phyloP scores from a whole-genome alignment of 2,888 invertebrate species.

The Pandemis heparana region DNA sequence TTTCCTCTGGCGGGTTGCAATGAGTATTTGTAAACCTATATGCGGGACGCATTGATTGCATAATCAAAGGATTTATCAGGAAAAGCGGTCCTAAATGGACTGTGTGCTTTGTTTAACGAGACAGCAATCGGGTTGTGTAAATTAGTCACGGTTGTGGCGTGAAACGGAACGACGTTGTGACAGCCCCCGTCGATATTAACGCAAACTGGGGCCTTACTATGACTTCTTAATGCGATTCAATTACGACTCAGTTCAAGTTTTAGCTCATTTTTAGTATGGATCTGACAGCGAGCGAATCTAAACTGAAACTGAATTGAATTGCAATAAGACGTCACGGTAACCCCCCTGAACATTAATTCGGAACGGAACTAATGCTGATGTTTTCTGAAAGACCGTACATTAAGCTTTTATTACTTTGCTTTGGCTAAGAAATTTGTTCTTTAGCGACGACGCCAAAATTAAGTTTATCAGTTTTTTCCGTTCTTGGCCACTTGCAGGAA shows the following conservation, averaged over 20 bases:
- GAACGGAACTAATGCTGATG: conserved; percentile 47
- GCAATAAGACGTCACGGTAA: too few relatives aligned
- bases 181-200: conserved; percentile 49
- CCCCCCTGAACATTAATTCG: conserved; percentile 14
- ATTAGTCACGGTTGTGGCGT: conserved; percentile 60
- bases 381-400: not conserved
- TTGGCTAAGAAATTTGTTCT: not conserved
- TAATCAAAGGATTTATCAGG: conserved; percentile 15
- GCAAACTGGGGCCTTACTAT: conserved; percentile 38
- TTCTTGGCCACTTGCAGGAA: too few relatives aligned
- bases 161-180: conserved; percentile 52
- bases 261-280: too few relatives aligned
- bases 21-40: not conserved
- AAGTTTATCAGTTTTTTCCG: not conserved
- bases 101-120: conserved; percentile 56
- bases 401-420: not conserved
- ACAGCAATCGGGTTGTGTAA: conserved; percentile 55
- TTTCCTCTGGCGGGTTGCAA: not conserved
- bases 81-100: conserved; percentile 47
- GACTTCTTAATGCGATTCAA: too few relatives aligned
- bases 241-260: too few relatives aligned
- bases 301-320: too few relatives aligned
- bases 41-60: not conserved
- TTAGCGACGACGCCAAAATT: not conserved
- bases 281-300: too few relatives aligned